Evolutionary conservation across 1,140 invertebrate species (phyloP).

Genomic region (Listronotus oregonensis): DNA sequence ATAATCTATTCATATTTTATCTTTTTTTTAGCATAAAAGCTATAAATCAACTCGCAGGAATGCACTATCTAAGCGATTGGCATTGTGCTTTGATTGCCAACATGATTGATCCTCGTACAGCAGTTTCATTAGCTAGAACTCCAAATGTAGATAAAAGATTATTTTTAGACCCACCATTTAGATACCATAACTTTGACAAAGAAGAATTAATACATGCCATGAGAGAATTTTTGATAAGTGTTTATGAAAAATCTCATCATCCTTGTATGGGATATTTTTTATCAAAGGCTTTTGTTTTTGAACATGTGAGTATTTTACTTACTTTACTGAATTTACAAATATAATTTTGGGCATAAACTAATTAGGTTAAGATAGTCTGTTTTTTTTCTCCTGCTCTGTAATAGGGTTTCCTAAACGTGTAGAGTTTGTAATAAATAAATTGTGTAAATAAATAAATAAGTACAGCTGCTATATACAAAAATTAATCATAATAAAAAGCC

Average conservation of each 20-base stretch:
- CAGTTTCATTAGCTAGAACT: constrained; percentile 66
- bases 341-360: no score
- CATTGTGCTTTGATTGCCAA: constrained; percentile 68
- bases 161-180: constrained; percentile 67
- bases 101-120: constrained; percentile 67
- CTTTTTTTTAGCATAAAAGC: constrained; percentile 56
- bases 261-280: constrained; percentile 69
- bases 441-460: no score
- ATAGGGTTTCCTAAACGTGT: no score
- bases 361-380: no score
- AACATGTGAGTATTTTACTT: constrained; percentile 56
- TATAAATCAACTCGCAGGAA: constrained; percentile 53
- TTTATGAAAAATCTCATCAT: constrained; percentile 63
- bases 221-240: constrained; percentile 60
- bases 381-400: no score
- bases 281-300: constrained; percentile 65
- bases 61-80: constrained; percentile 59
- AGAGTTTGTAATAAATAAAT: no score
- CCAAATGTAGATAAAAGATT: constrained; percentile 63
- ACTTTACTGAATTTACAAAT: no score
- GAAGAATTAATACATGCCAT: constrained; percentile 62
- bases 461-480: no score
- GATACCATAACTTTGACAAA: constrained; percentile 57
- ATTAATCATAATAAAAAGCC: no score
- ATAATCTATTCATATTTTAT: not conserved